phyloP scores from a whole-genome alignment of 2,888 invertebrate genomes.

The Leucoptera coffeella region DNA sequence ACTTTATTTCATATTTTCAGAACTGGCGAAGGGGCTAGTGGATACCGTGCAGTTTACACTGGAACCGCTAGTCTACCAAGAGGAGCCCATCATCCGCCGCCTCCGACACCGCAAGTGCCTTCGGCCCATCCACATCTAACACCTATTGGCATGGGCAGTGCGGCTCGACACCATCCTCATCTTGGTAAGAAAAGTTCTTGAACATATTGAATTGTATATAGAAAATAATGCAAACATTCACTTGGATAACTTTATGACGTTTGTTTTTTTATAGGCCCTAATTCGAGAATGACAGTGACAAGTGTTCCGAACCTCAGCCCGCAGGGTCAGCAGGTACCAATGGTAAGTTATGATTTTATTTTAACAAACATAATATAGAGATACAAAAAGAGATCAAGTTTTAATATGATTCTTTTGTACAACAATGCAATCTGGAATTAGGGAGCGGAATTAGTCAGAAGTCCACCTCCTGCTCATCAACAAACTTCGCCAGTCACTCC shows the following conservation, averaged over 20 bases:
- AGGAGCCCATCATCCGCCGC: conserved; percentile 35
- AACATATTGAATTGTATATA: no score
- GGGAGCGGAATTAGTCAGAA: conserved; percentile 60
- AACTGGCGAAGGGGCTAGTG: conserved; percentile 3
- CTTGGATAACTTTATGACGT: neutral
- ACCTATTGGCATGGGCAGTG: no score
- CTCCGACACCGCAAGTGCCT: conserved; percentile 8
- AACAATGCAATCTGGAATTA: conserved; percentile 34
- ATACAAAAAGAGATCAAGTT: conserved; percentile 3
- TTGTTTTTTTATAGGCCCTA: conserved; percentile 20
- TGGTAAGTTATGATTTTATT: conserved; percentile 71
- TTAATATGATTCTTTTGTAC: conserved; percentile 4
- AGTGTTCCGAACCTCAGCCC: conserved; percentile 57
- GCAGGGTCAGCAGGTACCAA: conserved; percentile 48
- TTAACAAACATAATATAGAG: no score
- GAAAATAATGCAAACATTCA: neutral
- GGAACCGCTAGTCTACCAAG: conserved; percentile 38
- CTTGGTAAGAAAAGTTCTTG: conserved; percentile 5
- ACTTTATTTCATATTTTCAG: no score
- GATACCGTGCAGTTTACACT: conserved; percentile 12
- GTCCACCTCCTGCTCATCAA: conserved; percentile 83
- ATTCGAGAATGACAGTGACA: conserved; percentile 43
- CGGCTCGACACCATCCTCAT: conserved; percentile 9
- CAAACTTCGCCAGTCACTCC: conserved; percentile 66
- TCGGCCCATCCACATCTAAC: conserved; percentile 4